These are phyloP conservation scores for Cranoglanis bouderius DNA, from an alignment of 2,113 vertebrate genomes.

Conservation along the genomic window DNA sequence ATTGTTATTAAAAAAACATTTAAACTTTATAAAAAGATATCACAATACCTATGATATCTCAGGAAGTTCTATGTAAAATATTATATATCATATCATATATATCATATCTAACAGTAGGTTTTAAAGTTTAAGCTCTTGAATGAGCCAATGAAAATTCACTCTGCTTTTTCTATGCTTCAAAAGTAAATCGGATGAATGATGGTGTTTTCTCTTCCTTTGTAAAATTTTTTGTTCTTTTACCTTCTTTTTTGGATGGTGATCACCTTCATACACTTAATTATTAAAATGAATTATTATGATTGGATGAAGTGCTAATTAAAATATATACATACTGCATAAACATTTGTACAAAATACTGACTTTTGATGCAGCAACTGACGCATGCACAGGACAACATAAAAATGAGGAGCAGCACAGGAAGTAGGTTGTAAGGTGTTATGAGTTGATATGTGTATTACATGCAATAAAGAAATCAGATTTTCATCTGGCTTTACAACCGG, in stretches of 20 bases:
- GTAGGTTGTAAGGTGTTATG: neutral
- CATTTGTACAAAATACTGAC: neutral
- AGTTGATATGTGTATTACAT: neutral
- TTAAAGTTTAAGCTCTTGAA: neutral
- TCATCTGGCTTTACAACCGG: neutral
- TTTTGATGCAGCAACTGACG: neutral
- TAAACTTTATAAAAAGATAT: too few relatives aligned
- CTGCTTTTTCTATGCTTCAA: neutral
- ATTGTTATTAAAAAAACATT: constrained; percentile 6
- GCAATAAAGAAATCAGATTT: neutral
- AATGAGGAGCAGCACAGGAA: neutral
- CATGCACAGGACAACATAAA: neutral
- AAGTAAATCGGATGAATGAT: neutral
- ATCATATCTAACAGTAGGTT: too few relatives aligned
- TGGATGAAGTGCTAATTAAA: neutral
- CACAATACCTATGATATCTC: too few relatives aligned
- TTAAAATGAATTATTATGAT: neutral
- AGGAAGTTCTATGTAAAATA: neutral
- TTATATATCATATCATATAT: neutral
- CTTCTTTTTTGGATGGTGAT: neutral
- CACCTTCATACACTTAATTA: neutral
- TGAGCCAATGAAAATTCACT: neutral
- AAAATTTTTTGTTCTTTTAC: too few relatives aligned
- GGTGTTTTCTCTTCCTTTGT: too few relatives aligned
- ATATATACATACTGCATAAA: neutral